Conservation (phyloP, 2,888 invertebrate genomes). For the Dicyrtomina minuta region DNA sequence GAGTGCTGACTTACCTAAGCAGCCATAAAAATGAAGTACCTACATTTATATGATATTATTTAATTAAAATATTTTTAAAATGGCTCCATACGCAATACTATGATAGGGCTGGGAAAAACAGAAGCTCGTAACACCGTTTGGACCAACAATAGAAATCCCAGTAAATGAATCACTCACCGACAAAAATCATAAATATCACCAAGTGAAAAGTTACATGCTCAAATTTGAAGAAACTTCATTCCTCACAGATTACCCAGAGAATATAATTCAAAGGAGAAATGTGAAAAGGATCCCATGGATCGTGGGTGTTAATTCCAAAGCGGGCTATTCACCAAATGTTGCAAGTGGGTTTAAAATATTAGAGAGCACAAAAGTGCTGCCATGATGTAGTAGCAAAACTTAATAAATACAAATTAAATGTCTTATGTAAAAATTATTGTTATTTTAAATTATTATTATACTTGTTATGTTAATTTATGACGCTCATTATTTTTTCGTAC, state of each 20-base stretch:
- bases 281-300: constrained; percentile 33
- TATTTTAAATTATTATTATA: not conserved
- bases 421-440: not conserved
- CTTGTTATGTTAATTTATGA: too few species aligned
- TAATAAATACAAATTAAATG: not conserved
- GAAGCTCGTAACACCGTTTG: constrained; percentile 7
- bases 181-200: too few species aligned
- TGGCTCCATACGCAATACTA: too few species aligned
- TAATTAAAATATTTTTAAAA: too few species aligned
- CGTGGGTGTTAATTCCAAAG: constrained; percentile 41
- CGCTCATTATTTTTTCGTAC: not conserved
- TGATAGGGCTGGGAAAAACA: constrained; percentile 18
- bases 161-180: not conserved
- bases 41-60: too few species aligned
- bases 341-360: constrained; percentile 36
- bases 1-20: too few species aligned
- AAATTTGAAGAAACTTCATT: constrained; percentile 8
- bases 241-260: constrained; percentile 15
- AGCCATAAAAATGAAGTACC: too few species aligned
- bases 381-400: not conserved
- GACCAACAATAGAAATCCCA: constrained; percentile 1
- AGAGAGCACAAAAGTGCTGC: too few species aligned
- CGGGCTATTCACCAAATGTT: constrained; percentile 41
- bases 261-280: not conserved
- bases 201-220: too few species aligned